phyloP scores from a whole-genome alignment of 2,888 invertebrate genomes.

The Callyntrura guangdongensis region DNA sequence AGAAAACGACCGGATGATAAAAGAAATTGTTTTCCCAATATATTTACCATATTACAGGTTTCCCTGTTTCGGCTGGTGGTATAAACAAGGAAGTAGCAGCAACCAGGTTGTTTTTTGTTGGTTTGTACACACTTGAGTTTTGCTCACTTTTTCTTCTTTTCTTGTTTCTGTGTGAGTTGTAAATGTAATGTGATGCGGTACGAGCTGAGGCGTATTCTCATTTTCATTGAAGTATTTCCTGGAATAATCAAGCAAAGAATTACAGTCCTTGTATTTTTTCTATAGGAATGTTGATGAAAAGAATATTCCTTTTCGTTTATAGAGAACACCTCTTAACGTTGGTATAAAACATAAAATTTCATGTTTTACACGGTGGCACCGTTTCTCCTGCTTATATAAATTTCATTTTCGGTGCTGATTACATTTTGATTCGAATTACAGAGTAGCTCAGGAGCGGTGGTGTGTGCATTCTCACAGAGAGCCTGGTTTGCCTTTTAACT shows the following conservation, averaged over 20 bases:
- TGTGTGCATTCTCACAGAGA: too few species aligned
- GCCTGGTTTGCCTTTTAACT: too few species aligned
- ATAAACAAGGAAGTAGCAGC: background rate
- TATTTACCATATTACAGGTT: background rate
- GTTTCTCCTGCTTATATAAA: background rate
- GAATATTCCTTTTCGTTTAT: background rate
- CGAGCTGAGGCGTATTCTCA: conserved; percentile 7
- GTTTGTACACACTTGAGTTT: conserved; percentile 1
- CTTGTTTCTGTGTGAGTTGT: conserved; percentile 28
- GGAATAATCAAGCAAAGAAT: conserved; percentile 34
- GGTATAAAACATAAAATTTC: conserved; percentile 17
- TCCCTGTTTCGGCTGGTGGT: background rate
- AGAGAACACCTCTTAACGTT: background rate
- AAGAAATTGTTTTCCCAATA: conserved; percentile 26
- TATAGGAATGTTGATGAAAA: background rate
- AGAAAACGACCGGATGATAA: conserved; percentile 27
- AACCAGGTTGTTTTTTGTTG: background rate
- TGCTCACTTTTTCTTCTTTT: conserved; percentile 17
- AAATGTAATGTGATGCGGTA: conserved; percentile 60
- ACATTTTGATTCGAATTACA: conserved; percentile 13
- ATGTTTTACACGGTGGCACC: conserved; percentile 4
- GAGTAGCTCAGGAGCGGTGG: background rate
- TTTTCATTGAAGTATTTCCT: conserved; percentile 36
- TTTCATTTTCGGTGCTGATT: conserved; percentile 43
- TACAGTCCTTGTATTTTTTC: background rate